phyloP scores from a whole-genome alignment of 2,797 vertebrate species.

The Phoxinus dragarum region DNA sequence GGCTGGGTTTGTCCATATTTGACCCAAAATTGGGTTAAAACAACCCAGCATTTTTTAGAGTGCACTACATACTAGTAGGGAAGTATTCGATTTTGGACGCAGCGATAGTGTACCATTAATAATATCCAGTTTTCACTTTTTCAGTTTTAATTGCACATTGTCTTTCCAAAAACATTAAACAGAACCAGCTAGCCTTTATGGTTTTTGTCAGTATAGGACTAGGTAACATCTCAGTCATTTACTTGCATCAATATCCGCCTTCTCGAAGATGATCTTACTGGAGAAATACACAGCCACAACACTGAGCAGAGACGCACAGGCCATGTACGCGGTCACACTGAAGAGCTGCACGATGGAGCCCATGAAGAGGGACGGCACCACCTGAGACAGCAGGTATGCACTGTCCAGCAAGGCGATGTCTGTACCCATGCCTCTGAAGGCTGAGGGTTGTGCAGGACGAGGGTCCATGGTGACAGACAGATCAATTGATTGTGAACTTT shows the following conservation, averaged over 20 bases:
- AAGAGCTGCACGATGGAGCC: constrained; percentile 85
- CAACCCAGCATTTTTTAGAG: too few species aligned
- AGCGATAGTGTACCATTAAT: too few species aligned
- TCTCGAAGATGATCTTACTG: constrained; percentile 82
- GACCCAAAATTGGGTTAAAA: too few species aligned
- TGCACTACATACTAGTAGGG: background rate
- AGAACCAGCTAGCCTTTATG: constrained; percentile 7
- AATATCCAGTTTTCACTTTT: too few species aligned
- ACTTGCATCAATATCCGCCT: constrained; percentile 74
- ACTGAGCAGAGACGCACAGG: constrained; percentile 77
- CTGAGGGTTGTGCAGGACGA: background rate
- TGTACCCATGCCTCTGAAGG: constrained; percentile 82
- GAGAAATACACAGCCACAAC: constrained; percentile 84
- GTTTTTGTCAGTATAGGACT: background rate
- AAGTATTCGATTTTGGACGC: background rate
- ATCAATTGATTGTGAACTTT: constrained; percentile 51
- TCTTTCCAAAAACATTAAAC: background rate
- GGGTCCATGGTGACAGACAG: constrained; percentile 60
- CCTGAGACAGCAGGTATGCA: constrained; percentile 86
- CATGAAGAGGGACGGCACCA: constrained; percentile 84
- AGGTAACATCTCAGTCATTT: constrained; percentile 13
- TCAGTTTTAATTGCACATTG: too few species aligned
- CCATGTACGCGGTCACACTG: constrained; percentile 84
- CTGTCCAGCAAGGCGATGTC: constrained; percentile 89
- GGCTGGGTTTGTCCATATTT: too few species aligned